Evolutionary conservation across 53 echinoderm and acorn worm species (phyloP), one percentile per base, ranked within the genome.

Genomic region (Holothuria leucospilota): DNA sequence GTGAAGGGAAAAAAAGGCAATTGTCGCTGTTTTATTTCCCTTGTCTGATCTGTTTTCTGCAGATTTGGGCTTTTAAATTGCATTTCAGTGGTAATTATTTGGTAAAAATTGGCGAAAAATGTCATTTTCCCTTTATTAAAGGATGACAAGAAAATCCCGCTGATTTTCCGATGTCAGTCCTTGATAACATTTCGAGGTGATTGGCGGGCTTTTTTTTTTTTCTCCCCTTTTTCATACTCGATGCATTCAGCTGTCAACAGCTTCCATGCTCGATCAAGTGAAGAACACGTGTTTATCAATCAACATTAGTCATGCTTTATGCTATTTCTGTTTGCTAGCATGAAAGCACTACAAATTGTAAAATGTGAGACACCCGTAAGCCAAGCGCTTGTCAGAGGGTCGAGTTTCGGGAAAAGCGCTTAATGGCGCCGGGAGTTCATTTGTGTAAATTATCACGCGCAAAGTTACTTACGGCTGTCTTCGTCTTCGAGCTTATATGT

Each of bases 391-490:
- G 51, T 75, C 75, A 25, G 75, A 75, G 75, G 75, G 49, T 75
- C 75, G 75, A 75, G 75, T 75, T 75, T 75, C 75, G 75, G 26
- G 51, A 75, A 52, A 75, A 75, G 51, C 75, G 75, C 75, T 75
- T 75, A 75, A 75, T 75, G 75, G 75, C 75, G 75, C 75, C 75
- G 75, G 75, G 75, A 75, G 75, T 75, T 75, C 75, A 75, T 75
- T 75, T 72, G 72, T 72, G 72, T 72, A 72, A 72, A 72, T 72
- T 72, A 72, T 72, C 72, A 51, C 72, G 72, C 72, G 72, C 42
- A 72, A 72, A 72, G 72, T 72, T 72, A 72, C 72, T 72, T 72
- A 72, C 72, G 72, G 72, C 72, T 72, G 72, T 72, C 49, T 51
- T 72, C 42, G 42, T 51, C 42, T 72, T 46, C 41, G 72, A 72